Percentiles rank a stretch among this genome's conserved stretches.
These are phyloP conservation scores for Leucoraja ocellata DNA, from an alignment of 2,797 vertebrate genomes.

Conservation along the genomic window DNA sequence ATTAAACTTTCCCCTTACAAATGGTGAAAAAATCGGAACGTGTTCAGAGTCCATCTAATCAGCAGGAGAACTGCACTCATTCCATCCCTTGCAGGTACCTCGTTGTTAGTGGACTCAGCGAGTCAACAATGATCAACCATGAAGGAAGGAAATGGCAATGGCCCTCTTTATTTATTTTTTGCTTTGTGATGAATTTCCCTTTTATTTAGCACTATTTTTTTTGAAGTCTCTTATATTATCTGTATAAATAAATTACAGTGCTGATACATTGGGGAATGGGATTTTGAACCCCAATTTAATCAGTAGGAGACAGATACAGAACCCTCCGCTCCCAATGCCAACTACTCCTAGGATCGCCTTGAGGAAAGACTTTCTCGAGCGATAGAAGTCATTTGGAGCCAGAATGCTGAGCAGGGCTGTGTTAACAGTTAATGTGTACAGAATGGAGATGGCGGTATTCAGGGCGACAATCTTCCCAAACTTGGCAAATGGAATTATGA, in stretches of 20 bases:
- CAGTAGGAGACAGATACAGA: conserved; percentile 55
- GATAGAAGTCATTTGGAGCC: conserved; percentile 73
- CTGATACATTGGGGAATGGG: conserved; percentile 53
- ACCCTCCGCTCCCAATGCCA: conserved; percentile 55
- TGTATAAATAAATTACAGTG: conserved; percentile 51
- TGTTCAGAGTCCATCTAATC: neutral
- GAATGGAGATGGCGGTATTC: conserved; percentile 85
- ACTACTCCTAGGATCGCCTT: conserved; percentile 74
- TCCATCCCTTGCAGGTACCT: neutral
- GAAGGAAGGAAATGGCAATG: neutral
- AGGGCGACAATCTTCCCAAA: conserved; percentile 96
- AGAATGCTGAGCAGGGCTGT: conserved; percentile 77
- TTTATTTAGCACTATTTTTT: neutral
- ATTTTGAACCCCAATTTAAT: conserved; percentile 58
- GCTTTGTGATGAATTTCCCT: neutral
- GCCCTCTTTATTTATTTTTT: neutral
- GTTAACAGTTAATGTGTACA: conserved; percentile 83
- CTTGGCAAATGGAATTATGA: conserved; percentile 93
- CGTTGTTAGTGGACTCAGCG: neutral
- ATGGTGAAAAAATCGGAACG: neutral
- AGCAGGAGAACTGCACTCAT: neutral
- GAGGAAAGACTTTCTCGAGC: conserved; percentile 75
- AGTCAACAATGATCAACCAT: neutral
- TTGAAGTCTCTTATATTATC: conserved; percentile 36
- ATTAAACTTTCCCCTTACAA: neutral